Base-by-base conservation (phyloP, 2,113 vertebrate species). In the Phodopus roborovskii region DNA sequence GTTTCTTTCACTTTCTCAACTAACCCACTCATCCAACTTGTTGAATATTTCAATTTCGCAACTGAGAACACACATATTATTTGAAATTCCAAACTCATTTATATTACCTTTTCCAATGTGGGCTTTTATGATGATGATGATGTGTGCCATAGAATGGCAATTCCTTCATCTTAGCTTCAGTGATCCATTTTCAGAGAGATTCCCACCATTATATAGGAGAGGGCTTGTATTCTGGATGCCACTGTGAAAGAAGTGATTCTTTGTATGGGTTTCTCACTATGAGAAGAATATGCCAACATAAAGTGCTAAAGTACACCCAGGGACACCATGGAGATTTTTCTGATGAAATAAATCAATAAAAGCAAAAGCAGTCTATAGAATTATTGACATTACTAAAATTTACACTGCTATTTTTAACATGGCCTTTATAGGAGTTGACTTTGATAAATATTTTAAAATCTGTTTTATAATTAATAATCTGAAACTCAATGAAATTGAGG, bases 381-480 rank as follows among this genome's bases (percentile, higher is more conserved):
- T 56, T 85, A 36, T 42, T 71, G 92, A 16, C 15, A 50, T 83
- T 73, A 85, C 26, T 64, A 56, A 12, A 13, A 75, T 58, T 94
- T 86, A 45, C 39, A 17, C 39, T 78, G 60, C 5, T 56, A 26
- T 91, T 68, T 94, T 20, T 91, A 88, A 92, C 73, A 96, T 93
- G 26, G 92, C 58, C 30, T 83, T 94, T 56, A 90, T 15, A 88
- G 42, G 0, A 91, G 48, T 30, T 71, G n/a, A 84, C 90, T 94
- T 5, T 78, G 17, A 90, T n/a, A 78, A 22, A 13, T 66, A 50
- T 90, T 95, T 93, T 78, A 82, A 78, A 75, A 68, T 73, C 5
- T 30, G 45, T 71, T 96, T 95, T 79, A 70, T 93, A 96, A 92
- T 90, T 33, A 95, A 88, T 82, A 91, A 92, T 50, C 6, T 70